Conservation (phyloP, 2,797 vertebrate species). For the Pseudomugil gertrudae region DNA sequence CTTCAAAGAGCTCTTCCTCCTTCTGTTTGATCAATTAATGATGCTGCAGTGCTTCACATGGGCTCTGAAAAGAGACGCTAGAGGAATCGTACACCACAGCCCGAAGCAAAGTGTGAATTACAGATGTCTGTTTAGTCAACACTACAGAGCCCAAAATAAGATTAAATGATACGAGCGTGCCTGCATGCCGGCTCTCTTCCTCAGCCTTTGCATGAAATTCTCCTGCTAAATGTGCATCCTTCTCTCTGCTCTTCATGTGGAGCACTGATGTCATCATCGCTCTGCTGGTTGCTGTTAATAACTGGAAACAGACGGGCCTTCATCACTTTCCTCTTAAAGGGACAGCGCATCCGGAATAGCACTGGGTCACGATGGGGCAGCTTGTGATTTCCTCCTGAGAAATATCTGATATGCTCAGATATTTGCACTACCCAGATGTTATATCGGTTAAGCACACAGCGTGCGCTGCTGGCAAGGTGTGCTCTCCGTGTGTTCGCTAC, state of each 20-base stretch:
- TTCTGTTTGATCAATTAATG: conserved; percentile 66
- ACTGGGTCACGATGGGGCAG: conserved; percentile 33
- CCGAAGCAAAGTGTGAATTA: conserved; percentile 38
- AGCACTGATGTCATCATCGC: conserved; percentile 83
- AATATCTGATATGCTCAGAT: not conserved
- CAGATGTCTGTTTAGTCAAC: conserved; percentile 44
- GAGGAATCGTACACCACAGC: conserved; percentile 17
- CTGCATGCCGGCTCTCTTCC: conserved; percentile 8
- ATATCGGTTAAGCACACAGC: conserved; percentile 19
- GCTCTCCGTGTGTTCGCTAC: conserved; percentile 43
- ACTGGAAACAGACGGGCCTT: conserved; percentile 78
- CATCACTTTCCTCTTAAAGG: conserved; percentile 78
- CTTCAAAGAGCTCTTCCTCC: conserved; percentile 63
- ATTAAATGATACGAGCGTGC: conserved; percentile 11
- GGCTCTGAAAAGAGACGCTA: conserved; percentile 25
- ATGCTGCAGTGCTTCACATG: conserved; percentile 29
- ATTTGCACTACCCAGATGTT: not conserved
- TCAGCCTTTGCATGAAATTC: conserved; percentile 27
- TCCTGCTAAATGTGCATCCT: conserved; percentile 47
- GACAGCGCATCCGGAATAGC: conserved; percentile 61
- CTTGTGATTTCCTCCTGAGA: conserved; percentile 5
- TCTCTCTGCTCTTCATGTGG: conserved; percentile 50
- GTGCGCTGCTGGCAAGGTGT: conserved; percentile 24
- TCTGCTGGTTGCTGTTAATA: conserved; percentile 77
- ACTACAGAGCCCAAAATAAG: conserved; percentile 22